Evolutionary conservation across 2,888 invertebrate species (phyloP).

Genomic region (Harmothoe impar): DNA sequence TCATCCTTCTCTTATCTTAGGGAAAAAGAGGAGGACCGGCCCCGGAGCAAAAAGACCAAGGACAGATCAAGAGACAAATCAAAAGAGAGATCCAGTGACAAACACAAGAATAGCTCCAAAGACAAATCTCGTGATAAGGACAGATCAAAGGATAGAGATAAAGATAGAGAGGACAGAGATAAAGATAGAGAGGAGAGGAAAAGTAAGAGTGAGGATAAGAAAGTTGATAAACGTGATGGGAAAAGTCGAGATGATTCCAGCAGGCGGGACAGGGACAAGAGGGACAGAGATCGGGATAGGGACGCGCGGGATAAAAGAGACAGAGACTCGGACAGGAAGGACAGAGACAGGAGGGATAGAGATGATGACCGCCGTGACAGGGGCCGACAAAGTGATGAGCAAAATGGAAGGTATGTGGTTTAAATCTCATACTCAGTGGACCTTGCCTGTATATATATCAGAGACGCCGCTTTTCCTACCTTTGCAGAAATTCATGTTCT

Average conservation of each 20-base stretch:
- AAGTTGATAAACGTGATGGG: background rate
- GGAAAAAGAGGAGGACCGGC: slow-evolving; percentile 19
- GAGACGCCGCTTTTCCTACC: too few relatives aligned
- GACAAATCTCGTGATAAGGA: slow-evolving; percentile 9
- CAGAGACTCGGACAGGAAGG: background rate
- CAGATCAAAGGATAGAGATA: slow-evolving; percentile 8
- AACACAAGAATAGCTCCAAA: background rate
- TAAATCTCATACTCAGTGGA: too few relatives aligned
- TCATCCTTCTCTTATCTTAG: background rate
- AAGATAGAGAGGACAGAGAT: background rate
- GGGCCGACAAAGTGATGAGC: background rate
- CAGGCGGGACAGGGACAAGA: background rate
- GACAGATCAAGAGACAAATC: background rate
- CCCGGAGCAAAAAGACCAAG: slow-evolving; percentile 5
- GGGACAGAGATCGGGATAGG: slow-evolving; percentile 33
- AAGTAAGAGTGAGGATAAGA: background rate
- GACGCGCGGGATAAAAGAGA: background rate
- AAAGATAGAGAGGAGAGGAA: background rate
- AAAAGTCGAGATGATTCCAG: background rate
- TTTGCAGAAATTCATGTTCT: too few relatives aligned
- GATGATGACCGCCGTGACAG: background rate
- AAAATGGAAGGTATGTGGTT: background rate
- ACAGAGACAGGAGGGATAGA: background rate
- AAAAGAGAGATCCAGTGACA: slow-evolving; percentile 16
- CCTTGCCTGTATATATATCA: too few relatives aligned